Evolutionary conservation across 2,113 vertebrate species (phyloP), one percentile per base, ranked within the genome.

Genomic region (Pantherophis guttatus): DNA sequence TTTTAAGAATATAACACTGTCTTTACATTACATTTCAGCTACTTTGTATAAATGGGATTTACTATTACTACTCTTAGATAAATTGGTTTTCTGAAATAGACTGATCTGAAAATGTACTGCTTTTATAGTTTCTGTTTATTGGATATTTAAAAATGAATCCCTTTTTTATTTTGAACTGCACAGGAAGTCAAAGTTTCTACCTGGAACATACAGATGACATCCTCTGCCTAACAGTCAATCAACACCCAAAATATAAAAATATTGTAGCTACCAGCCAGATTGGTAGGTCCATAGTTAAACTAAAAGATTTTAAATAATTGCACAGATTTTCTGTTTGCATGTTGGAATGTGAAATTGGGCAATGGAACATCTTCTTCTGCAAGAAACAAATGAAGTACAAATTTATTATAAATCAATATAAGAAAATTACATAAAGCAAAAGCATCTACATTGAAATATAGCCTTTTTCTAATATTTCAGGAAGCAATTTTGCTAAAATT

Each of bases 161-260:
- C 17, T 39, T 23, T 75, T 53, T 0, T 90, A 0, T 93, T 93
- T 96, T 93, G 26, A 39, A 96, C 96, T 75, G 75, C 23, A 94
- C 96, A 99, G 99, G 99, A 88, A 98, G 98, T 57, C 99, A 99
- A 97, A 99, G 98, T 92, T 99, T 99, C 98, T 99, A 99, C 97
- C 97, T 99, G 97, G 99, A 99, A 93, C 99, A 99, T 96, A 99
- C 99, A 0, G 99, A 99, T 5, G 99, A 99, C 97, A 99, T 99
- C 96, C 98, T 99, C 53, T 99, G 99, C 95, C 98, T 99, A 95
- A 99, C 99, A 0, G 98, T 99, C 97, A 99, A 99, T 94, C 99
- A 99, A 92, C 99, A 99, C 92, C 99, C 99, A 24, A 99, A 99
- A 95, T 99, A 99, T 96, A 98, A 99, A 90, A 99, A 99, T 33